These are phyloP conservation scores for Channa maculata DNA, from an alignment of 2,113 vertebrate species.

Conservation along the genomic window DNA sequence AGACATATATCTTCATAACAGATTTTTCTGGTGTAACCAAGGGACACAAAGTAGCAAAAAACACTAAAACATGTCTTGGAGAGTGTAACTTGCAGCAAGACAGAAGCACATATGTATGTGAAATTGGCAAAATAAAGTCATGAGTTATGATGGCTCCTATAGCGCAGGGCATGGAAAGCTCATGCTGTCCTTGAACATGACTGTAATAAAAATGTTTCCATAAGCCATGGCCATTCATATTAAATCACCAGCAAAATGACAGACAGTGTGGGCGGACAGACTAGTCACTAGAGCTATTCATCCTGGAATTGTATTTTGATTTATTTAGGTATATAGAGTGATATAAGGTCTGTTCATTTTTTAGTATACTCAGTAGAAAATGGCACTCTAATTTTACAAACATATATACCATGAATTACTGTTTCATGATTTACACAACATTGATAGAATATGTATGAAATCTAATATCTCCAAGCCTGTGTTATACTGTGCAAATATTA, in stretches of 20 bases:
- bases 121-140: conserved; percentile 35
- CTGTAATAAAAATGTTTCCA: conserved; percentile 44
- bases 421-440: not conserved
- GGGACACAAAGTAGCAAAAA: not conserved
- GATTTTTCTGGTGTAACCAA: not conserved
- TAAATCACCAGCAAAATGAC: conserved; percentile 53
- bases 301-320: conserved; percentile 11
- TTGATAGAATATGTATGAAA: not conserved
- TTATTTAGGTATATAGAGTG: not conserved
- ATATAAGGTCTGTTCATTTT: not conserved
- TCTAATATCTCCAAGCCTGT: no score
- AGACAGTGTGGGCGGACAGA: conserved; percentile 11
- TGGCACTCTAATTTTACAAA: not conserved
- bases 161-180: not conserved
- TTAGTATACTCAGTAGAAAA: not conserved
- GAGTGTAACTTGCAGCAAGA: conserved; percentile 1
- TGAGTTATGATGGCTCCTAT: conserved; percentile 37
- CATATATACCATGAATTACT: not conserved
- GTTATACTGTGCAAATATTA: no score
- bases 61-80: not conserved
- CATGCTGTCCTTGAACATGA: conserved; percentile 53
- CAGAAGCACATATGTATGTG: conserved; percentile 7
- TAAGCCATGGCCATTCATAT: conserved; percentile 38
- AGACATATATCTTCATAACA: not conserved
- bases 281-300: conserved; percentile 2